Evolutionary conservation across 2,113 vertebrate species (phyloP), one percentile per base, ranked within the genome.

Genomic region (Amia ocellicauda): DNA sequence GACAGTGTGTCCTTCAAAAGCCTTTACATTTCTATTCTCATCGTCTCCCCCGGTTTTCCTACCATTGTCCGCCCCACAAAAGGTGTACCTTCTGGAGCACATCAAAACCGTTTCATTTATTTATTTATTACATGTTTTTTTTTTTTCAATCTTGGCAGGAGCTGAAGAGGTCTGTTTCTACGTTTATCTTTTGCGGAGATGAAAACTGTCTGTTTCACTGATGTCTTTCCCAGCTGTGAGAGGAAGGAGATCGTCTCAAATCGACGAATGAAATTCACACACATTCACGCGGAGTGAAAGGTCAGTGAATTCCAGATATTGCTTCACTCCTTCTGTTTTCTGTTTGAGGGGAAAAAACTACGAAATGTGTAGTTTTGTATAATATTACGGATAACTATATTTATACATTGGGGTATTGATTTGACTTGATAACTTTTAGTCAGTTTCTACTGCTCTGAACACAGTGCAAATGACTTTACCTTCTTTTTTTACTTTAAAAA

Each of bases 201-300:
- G 64, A 60, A 66, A 45, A 58, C 11, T 52, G 52, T 29, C n/a
- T 20, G 24, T 50, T 49, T 23, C 40, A 11, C 26, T 45, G 58
- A 69, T 69, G 75, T 62, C 8, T 81, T 79, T 71, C 70, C 69
- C 74, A 73, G 76, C 62, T 64, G 31, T 61, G 59, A 59, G 72
- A 42, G 16, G 42, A 26, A 28, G 1, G 31, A 14, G 4, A n/a
- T 47, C 43, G 24, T 62, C 13, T 47, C 17, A 14, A 36, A 13
- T 60, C 27, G 43, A 42, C 31, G 5, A 4, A 36, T 36, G 31
- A n/a, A n/a, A n/a, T 19, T 51, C 55, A n/a, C 42, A 58, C 3
- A 23, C 7, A 9, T 8, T 43, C 26, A 36, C 1, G 16, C n/a
- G 16, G 20, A 10, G 20, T n/a, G 24, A 28, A 49, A 60, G 42